Base-by-base conservation (phyloP, 2,113 vertebrate genomes). In the Globicephala melas region DNA sequence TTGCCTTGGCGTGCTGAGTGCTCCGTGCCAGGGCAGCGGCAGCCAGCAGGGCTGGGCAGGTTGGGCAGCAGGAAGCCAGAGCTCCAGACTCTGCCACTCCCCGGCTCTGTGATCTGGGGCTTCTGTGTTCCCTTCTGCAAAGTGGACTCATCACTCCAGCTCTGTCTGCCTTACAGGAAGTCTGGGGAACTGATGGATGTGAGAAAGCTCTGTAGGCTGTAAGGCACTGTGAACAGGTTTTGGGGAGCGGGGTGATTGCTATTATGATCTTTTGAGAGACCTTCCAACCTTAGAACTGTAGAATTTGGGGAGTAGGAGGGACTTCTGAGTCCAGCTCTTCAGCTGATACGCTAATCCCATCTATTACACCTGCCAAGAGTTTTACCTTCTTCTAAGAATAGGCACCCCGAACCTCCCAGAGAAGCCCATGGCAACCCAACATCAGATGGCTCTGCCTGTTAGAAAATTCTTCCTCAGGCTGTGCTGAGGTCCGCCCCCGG, bases 1-100 rank as follows among this genome's bases (percentile, higher is more conserved):
- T 79, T 20, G 3, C 65, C 60, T 55, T 70, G 41, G 41, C 0
- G 0, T n/a, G n/a, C 65, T 3, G 0, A 13, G n/a, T 63, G 25
- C 33, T 47, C 8, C 7, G 80, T 15, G 8, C 53, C n/a, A 33
- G 87, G 74, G 71, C 53, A 50, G 33, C 0, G 2, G 38, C 74
- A 63, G 21, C 44, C 60, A 31, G 65, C 5, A n/a, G 44, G 28
- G 70, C 53, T 41, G 63, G 17, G 21, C 23, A 5, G 41, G 53
- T 20, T 8, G 4, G 60, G 87, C 63, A 41, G 85, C 41, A 4
- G 17, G 53, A 53, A 44, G 62, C 71, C 38, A 4, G 62, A 25
- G n/a, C 20, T 50, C 50, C 26, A 26, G 82, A 3, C 79, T 70
- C n/a, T 25, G 76, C 63, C 13, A 4, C 21, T 12, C 28, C 33